Percentiles rank a stretch among this genome's conserved stretches.
Conservation (phyloP, 92 coral and sea anemone species). For the Phenganax stokvisi region DNA sequence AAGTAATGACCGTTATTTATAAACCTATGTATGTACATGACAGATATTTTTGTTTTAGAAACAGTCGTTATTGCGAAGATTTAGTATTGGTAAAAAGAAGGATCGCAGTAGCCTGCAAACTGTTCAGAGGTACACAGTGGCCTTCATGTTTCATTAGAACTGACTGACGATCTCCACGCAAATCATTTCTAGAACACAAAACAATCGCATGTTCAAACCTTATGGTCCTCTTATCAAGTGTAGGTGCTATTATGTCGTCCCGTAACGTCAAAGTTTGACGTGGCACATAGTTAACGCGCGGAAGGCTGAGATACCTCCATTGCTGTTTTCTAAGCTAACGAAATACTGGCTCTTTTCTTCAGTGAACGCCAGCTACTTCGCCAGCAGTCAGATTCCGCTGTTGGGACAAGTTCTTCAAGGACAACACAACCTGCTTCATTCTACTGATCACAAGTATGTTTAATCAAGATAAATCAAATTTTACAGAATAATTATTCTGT, state of each 20-base stretch:
- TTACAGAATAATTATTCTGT: background rate
- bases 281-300: too few species aligned
- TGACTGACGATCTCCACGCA: too few species aligned
- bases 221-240: too few species aligned
- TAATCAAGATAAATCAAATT: background rate
- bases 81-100: conserved; percentile 40
- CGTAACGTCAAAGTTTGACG: too few species aligned
- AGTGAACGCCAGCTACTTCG: conserved; percentile 4
- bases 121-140: conserved; percentile 12
- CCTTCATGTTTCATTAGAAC: too few species aligned
- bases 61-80: conserved; percentile 27
- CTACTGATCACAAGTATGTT: conserved; percentile 28
- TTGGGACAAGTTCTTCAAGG: conserved; percentile 7
- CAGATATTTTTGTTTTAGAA: conserved; percentile 11
- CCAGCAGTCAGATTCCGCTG: conserved; percentile 18
- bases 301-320: too few species aligned
- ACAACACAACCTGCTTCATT: conserved; percentile 16
- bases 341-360: background rate
- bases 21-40: background rate
- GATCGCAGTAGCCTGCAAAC: conserved; percentile 37
- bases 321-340: background rate
- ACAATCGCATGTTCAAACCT: too few species aligned
- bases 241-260: too few species aligned
- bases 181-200: too few species aligned
- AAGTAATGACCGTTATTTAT: background rate